Evolutionary conservation across 2,888 invertebrate genomes (phyloP).

Genomic region (Spodoptera picta): DNA sequence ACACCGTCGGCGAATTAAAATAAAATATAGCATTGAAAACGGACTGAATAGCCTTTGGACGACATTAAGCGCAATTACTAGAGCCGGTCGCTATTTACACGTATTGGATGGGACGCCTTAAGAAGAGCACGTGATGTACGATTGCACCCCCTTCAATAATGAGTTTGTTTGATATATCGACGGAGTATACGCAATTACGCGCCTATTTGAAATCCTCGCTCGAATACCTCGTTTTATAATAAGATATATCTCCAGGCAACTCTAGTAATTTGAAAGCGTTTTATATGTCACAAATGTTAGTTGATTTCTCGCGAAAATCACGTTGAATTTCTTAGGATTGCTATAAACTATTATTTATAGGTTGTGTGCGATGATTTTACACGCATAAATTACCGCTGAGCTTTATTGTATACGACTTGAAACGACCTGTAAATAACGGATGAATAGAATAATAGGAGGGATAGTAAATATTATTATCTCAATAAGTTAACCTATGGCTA

Average conservation of each 20-base stretch:
- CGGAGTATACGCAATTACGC: slow-evolving; percentile 74
- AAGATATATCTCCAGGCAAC: slow-evolving; percentile 75
- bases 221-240: slow-evolving; percentile 68
- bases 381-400: slow-evolving; percentile 65
- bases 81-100: slow-evolving; percentile 72
- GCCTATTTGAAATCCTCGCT: slow-evolving; percentile 73
- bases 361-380: slow-evolving; percentile 63
- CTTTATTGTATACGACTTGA: slow-evolving; percentile 59
- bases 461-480: slow-evolving; percentile 19
- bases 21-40: slow-evolving; percentile 82
- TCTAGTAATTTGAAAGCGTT: slow-evolving; percentile 71
- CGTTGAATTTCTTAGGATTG: slow-evolving; percentile 64
- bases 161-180: slow-evolving; percentile 76
- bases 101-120: slow-evolving; percentile 65
- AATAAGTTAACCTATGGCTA: slow-evolving; percentile 22
- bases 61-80: slow-evolving; percentile 84
- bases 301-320: slow-evolving; percentile 70
- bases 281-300: slow-evolving; percentile 61
- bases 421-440: slow-evolving; percentile 48
- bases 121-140: slow-evolving; percentile 66
- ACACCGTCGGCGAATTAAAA: slow-evolving; percentile 80
- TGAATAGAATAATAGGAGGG: slow-evolving; percentile 31
- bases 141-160: slow-evolving; percentile 68
- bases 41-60: slow-evolving; percentile 82
- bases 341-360: slow-evolving; percentile 70